Conservation (phyloP, 2,113 vertebrate species). For the Antennarius striatus region DNA sequence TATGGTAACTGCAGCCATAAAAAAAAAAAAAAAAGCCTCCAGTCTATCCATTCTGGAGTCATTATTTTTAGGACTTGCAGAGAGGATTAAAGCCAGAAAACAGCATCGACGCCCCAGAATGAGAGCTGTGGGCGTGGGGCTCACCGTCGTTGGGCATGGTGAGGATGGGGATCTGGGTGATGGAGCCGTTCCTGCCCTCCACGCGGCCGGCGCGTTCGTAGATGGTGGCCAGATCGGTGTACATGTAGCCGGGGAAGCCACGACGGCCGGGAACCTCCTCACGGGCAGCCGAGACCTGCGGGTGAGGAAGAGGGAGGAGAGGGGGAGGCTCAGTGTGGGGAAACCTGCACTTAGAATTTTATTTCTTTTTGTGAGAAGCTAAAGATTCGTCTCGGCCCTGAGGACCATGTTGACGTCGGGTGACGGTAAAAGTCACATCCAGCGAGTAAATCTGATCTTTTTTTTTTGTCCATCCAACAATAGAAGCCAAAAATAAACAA, state of each 20-base stretch:
- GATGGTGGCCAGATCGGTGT: constrained; percentile 82
- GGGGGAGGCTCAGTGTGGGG: too few species aligned
- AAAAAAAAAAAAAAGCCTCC: constrained; percentile 16
- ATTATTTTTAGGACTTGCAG: background rate
- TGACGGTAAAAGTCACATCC: too few species aligned
- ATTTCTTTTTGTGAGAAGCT: too few species aligned
- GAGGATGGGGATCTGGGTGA: constrained; percentile 84
- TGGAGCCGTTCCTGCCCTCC: constrained; percentile 82
- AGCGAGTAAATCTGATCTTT: too few species aligned
- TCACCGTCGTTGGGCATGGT: constrained; percentile 80
- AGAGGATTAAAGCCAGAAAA: background rate
- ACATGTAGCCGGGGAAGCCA: constrained; percentile 82
- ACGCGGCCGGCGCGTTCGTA: constrained; percentile 79
- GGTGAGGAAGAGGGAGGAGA: background rate
- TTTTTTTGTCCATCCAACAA: too few species aligned
- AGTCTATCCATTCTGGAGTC: constrained; percentile 2
- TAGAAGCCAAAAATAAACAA: too few species aligned
- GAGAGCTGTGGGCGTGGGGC: background rate
- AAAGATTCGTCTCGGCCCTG: too few species aligned
- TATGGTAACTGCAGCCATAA: constrained; percentile 68
- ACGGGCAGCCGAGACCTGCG: constrained; percentile 77
- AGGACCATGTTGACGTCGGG: too few species aligned
- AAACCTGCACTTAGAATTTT: too few species aligned
- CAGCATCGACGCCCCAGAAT: too few species aligned
- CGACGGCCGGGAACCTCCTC: constrained; percentile 79